phyloP scores from a whole-genome alignment of 2,888 invertebrate genomes.

The Craniophora ligustri region DNA sequence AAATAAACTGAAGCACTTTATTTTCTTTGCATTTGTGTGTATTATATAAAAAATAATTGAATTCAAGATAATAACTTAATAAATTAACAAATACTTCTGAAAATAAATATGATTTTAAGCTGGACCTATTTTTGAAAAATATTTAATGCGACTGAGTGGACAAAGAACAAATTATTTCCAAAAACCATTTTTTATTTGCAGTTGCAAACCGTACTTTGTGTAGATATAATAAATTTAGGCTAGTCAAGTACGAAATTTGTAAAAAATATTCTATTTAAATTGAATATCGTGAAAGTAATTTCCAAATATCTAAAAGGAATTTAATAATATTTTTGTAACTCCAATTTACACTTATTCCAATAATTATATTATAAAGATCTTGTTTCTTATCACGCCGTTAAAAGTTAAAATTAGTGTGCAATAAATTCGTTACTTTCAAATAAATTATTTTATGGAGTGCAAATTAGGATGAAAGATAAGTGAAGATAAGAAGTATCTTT shows the following conservation, averaged over 20 bases:
- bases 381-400: constrained; percentile 37
- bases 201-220: constrained; percentile 33
- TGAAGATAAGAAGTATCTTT: too few relatives aligned
- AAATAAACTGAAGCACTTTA: too few relatives aligned
- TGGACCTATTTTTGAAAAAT: too few relatives aligned
- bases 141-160: background rate
- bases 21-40: too few relatives aligned
- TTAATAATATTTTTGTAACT: constrained; percentile 67
- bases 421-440: constrained; percentile 17
- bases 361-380: constrained; percentile 27
- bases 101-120: too few relatives aligned
- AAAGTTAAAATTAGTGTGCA: constrained; percentile 24
- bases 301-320: constrained; percentile 50
- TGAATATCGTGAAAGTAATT: constrained; percentile 42
- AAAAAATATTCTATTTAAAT: constrained; percentile 43
- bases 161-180: constrained; percentile 34
- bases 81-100: too few relatives aligned
- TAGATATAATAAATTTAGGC: constrained; percentile 29
- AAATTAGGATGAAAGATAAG: constrained; percentile 15
- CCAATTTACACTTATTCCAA: constrained; percentile 60
- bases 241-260: constrained; percentile 27
- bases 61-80: too few relatives aligned
- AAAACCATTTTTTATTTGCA: constrained; percentile 36
- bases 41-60: too few relatives aligned
- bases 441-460: constrained; percentile 19